Evolutionary conservation across 2,113 vertebrate genomes (phyloP).

Genomic region (Zapornia atra): DNA sequence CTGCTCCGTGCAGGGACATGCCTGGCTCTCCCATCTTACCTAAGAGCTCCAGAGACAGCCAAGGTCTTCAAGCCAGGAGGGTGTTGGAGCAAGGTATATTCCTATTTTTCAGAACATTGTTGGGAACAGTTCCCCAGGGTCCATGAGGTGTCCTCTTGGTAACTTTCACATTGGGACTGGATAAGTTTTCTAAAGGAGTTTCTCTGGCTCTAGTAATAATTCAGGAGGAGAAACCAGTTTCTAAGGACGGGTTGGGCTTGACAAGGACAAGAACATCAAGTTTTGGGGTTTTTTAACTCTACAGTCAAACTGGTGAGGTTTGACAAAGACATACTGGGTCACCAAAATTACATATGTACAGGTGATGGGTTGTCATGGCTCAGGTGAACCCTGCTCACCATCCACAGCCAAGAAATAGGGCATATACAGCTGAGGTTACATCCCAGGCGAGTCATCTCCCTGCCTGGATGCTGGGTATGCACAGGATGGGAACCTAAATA

Average conservation of each 20-base stretch:
- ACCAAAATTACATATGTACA: fast-evolving
- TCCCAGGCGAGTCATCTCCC: not conserved
- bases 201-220: not conserved
- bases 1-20: not conserved
- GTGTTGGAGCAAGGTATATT: fast-evolving
- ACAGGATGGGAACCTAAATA: not conserved
- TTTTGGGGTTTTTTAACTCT: not conserved
- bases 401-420: not conserved
- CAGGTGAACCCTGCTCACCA: not conserved
- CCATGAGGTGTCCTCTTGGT: fast-evolving
- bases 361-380: not conserved
- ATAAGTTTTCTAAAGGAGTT: not conserved
- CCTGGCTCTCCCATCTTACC: not conserved
- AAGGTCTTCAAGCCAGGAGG: not conserved
- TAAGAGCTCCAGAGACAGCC: not conserved
- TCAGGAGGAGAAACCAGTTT: not conserved
- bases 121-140: not conserved
- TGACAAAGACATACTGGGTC: not conserved
- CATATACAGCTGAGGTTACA: not conserved
- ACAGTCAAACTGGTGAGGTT: not conserved
- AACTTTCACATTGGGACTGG: not conserved
- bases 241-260: not conserved
- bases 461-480: not conserved
- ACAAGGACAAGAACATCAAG: not conserved
- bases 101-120: not conserved